Percentiles rank a stretch among this genome's conserved stretches.
Conservation (phyloP, 1,140 invertebrate species). For the Eurosta solidaginis region DNA sequence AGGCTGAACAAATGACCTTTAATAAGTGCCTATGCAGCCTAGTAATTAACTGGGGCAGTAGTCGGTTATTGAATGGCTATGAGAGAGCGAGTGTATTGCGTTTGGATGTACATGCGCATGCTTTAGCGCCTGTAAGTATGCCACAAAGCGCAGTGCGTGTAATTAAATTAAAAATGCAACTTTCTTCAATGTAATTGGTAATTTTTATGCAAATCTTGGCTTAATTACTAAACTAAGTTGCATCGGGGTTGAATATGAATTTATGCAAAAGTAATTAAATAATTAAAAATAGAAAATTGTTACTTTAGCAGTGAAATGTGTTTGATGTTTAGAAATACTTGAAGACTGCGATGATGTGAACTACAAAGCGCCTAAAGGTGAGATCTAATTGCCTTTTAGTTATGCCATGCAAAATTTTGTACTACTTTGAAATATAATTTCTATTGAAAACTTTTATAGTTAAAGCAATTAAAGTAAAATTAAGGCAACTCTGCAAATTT, state of each 20-base stretch:
- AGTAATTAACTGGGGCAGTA: background rate
- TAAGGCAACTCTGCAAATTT: no score
- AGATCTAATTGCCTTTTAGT: background rate
- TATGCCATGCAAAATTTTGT: background rate
- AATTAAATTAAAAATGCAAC: background rate
- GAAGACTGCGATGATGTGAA: no score
- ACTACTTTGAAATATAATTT: background rate
- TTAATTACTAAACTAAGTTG: slow-evolving; percentile 36
- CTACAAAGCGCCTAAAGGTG: background rate
- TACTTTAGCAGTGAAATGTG: background rate
- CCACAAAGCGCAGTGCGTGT: background rate
- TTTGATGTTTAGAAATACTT: background rate
- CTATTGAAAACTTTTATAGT: background rate
- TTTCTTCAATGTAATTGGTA: background rate
- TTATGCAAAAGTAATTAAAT: no score
- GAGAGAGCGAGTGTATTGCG: background rate
- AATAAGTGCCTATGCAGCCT: slow-evolving; percentile 15
- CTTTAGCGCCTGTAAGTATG: background rate
- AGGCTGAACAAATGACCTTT: slow-evolving; percentile 32
- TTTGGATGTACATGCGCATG: background rate
- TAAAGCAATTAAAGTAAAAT: no score
- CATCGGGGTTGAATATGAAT: background rate
- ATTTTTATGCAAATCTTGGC: slow-evolving; percentile 33
- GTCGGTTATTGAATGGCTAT: background rate
- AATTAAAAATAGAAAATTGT: no score